phyloP scores from a whole-genome alignment of 2,113 vertebrate species.

The Colossoma macropomum region DNA sequence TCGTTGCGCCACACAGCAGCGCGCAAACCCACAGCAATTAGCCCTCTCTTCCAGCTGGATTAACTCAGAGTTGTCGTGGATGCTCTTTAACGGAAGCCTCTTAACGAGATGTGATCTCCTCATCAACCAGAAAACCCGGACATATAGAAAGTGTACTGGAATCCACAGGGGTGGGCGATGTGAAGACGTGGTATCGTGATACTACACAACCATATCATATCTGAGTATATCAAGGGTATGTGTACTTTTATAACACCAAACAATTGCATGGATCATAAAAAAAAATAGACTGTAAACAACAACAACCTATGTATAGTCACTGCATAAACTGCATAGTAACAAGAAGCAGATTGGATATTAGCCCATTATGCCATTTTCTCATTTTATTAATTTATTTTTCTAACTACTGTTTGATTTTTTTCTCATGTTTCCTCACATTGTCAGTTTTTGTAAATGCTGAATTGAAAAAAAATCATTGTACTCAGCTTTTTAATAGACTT shows the following conservation, averaged over 20 bases:
- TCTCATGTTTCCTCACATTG: no score
- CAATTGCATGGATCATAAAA: no score
- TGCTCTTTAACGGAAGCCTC: not conserved
- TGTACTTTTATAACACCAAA: not conserved
- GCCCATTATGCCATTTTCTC: no score
- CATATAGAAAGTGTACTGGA: not conserved
- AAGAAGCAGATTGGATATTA: no score
- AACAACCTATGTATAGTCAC: no score
- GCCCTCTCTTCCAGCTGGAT: slow-evolving; percentile 43
- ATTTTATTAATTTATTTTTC: no score
- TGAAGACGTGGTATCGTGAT: not conserved
- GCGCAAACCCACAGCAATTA: slow-evolving; percentile 39
- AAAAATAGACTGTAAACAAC: no score
- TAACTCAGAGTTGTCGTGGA: slow-evolving; percentile 23
- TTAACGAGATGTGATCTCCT: slow-evolving; percentile 22
- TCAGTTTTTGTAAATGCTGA: no score
- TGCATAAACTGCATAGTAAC: no score
- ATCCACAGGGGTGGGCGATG: not conserved
- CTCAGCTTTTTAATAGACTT: no score
- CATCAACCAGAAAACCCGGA: not conserved
- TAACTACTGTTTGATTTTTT: no score
- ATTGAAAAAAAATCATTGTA: no score
- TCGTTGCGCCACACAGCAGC: slow-evolving; percentile 34
- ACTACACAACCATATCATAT: not conserved
- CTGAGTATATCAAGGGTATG: not conserved